Percentiles rank a stretch among this genome's conserved stretches.
phyloP scores from a whole-genome alignment of 2,113 vertebrate species.

The Xyrauchen texanus region DNA sequence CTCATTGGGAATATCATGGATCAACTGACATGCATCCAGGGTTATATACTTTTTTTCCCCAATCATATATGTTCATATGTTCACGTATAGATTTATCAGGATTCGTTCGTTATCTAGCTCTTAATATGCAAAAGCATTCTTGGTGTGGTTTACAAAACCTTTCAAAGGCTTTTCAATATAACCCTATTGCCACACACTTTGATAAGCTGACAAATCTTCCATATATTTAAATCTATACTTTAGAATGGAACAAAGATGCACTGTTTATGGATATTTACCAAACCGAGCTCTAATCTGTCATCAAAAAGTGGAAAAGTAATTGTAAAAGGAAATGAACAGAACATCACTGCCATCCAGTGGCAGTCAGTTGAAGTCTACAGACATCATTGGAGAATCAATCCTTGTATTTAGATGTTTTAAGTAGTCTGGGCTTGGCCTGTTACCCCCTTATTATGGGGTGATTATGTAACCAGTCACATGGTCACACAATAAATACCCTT shows the following conservation, averaged over 20 bases:
- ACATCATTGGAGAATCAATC: not conserved
- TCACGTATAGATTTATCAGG: slow-evolving; percentile 56
- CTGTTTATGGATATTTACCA: slow-evolving; percentile 67
- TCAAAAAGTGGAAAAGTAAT: not conserved
- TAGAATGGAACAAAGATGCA: slow-evolving; percentile 67
- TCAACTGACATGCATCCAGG: not conserved
- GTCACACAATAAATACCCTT: no score
- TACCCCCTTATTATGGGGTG: not conserved
- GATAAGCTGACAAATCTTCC: slow-evolving; percentile 75
- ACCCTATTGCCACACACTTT: slow-evolving; percentile 56
- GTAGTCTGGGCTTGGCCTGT: not conserved
- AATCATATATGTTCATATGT: no score
- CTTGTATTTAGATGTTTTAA: not conserved
- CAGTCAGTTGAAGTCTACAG: slow-evolving; percentile 55
- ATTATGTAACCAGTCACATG: no score
- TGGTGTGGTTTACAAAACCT: slow-evolving; percentile 65
- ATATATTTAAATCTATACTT: slow-evolving; percentile 77
- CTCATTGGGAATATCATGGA: not conserved
- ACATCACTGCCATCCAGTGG: slow-evolving; percentile 89
- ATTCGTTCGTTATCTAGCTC: slow-evolving; percentile 61
- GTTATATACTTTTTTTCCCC: slow-evolving; percentile 51
- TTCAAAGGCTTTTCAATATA: slow-evolving; percentile 43
- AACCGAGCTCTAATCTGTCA: slow-evolving; percentile 58
- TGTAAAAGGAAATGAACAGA: slow-evolving; percentile 21
- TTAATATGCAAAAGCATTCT: slow-evolving; percentile 48